Base-by-base conservation (phyloP, 2,888 invertebrate genomes). In the Ectemnius cavifrons region DNA sequence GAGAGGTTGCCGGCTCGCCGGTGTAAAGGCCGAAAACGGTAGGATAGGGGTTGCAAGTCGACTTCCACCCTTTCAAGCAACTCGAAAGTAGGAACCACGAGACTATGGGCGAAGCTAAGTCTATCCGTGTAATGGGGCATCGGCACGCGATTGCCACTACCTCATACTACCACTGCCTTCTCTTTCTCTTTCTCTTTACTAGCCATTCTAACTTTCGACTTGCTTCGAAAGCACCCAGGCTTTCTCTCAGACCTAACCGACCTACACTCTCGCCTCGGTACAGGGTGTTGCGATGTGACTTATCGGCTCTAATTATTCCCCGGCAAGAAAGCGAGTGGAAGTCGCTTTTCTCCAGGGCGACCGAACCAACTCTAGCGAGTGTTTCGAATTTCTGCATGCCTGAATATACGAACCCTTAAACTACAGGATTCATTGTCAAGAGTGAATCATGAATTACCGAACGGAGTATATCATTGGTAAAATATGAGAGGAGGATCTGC, bases 241-340 rank as follows among this genome's bases (percentile, higher is more conserved):
- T 20, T 20, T 20, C 20, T 20, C 20, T 20, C 67, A 14, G 45
- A n/a, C 69, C 62, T 47, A 58, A 78, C 63, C 73, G 69, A 62
- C 62, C 71, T 23, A 37, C 52, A 57, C n/a, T 61, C 61, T 64
- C 68, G 74, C 67, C 67, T 71, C 75, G 80, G 73, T 70, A 81
- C 81, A 67, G 81, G 77, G 83, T 86, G 86, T 86, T 88, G 89
- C 86, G 83, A 87, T 87, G 88, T 90, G 89, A 90, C 89, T 90
- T 90, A 90, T 90, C 89, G 90, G 85, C 87, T 84, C 86, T 89
- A 90, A 90, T 90, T 90, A 90, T 89, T 90, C 88, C 88, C 85
- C 86, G 82, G 82, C 85, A 87, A 86, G 86, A 86, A 87, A 86
- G 77, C 82, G 63, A 78, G 76, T 82, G 79, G 75, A 87, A 85